Evolutionary conservation across 1,140 invertebrate genomes (phyloP), one percentile per base, ranked within the genome.

Genomic region (Penaeus japonicus): DNA sequence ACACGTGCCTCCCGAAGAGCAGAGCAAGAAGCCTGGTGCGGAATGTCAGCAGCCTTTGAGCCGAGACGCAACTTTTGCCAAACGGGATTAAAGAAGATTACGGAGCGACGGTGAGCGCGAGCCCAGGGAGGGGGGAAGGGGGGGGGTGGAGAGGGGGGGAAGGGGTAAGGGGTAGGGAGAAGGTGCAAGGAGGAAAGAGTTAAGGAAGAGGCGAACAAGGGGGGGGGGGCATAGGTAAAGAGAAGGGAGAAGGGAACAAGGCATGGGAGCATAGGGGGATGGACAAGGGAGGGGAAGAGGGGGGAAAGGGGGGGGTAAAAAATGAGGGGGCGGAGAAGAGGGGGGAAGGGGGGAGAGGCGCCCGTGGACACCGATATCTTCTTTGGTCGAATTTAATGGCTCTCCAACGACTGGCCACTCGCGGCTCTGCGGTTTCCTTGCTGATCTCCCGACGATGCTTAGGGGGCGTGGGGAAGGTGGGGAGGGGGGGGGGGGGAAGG

Each of bases 1-100:
- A 27, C 22, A 35, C 62, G 65, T 62, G 18, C 80, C 27, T 2
- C 27, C 18, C 53, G 55, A 47, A 84, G 53, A 32, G 35, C 35
- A 47, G 47, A 10, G 85, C 77, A 4, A 62, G 54, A 70, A 80
- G 57, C 54, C 77, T n/a, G 70, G 53, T 30, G 39, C 1, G 78
- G 73, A 70, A 80, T 87, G 85, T 70, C 57, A 87, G 75, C 84
- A 79, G 12, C 54, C 70, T 79, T 86, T 78, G 77, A 87, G 62
- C 30, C 80, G 85, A 22, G 77, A 65, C 30, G 78, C 59, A 84
- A 55, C 81, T 47, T 47, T 70, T 22, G 73, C 77, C 57, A 87
- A 70, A 70, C 35, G 54, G 55, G 77, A 87, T 87, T 80, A 87
- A 20, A 27, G n/a, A 20, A 77, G 24, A 80, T 80, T 62, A 80